These are phyloP conservation scores for Oxystoma pomonae DNA, from an alignment of 2,888 invertebrate genomes.

Conservation along the genomic window DNA sequence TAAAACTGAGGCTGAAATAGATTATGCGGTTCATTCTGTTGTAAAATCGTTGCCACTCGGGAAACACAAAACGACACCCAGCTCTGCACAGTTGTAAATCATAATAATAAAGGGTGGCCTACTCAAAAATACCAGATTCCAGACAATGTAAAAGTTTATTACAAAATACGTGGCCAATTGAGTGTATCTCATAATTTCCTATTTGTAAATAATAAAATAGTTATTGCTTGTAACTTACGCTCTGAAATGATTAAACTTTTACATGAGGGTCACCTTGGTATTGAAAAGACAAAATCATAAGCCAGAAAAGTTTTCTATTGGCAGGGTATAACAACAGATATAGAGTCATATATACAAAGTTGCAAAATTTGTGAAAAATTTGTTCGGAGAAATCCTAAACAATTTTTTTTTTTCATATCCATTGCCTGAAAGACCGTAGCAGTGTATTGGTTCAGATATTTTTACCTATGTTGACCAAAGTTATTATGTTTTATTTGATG, in stretches of 20 bases:
- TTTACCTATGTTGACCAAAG: conserved; percentile 12
- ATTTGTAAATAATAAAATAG: conserved; percentile 9
- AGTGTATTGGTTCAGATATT: conserved; percentile 19
- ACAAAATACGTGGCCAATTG: conserved; percentile 22
- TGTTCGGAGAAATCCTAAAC: conserved; percentile 9
- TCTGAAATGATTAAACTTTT: no score
- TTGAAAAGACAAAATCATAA: conserved; percentile 1
- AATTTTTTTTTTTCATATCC: conserved; percentile 7
- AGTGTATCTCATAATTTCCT: conserved; percentile 13
- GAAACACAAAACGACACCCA: conserved; percentile 18
- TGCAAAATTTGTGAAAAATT: no score
- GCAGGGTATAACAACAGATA: conserved; percentile 4
- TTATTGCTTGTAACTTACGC: conserved; percentile 3
- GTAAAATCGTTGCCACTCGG: no score
- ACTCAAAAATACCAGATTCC: conserved; percentile 16
- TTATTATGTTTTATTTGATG: conserved; percentile 29
- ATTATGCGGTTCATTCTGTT: no score
- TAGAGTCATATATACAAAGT: no score
- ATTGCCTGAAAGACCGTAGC: conserved; percentile 15
- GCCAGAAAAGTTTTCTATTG: conserved; percentile 4
- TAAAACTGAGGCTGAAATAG: no score
- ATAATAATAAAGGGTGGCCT: conserved; percentile 22
- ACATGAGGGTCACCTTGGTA: conserved; percentile 6
- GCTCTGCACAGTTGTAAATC: conserved; percentile 18
- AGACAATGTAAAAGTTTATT: conserved; percentile 13